Conservation (phyloP, 2,888 invertebrate species). For the Odontomyia ornata region DNA sequence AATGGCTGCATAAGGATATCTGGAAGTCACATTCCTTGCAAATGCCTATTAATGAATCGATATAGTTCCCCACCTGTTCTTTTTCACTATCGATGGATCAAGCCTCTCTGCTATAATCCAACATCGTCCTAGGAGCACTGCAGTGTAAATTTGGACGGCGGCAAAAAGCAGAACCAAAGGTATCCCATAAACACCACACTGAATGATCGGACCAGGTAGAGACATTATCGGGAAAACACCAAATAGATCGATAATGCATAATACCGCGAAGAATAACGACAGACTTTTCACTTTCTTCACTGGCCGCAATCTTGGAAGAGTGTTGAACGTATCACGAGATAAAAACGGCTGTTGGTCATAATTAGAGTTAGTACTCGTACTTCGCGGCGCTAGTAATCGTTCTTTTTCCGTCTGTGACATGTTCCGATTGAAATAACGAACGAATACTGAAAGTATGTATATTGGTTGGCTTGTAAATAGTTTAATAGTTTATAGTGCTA, state of each 20-base stretch:
- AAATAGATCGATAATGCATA: slow-evolving; percentile 83
- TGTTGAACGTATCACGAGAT: slow-evolving; percentile 59
- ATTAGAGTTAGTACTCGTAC: slow-evolving; percentile 41
- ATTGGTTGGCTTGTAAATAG: background rate
- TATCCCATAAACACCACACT: slow-evolving; percentile 78
- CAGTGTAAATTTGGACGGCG: slow-evolving; percentile 81
- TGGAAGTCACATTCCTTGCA: slow-evolving; percentile 56
- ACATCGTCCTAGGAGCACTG: slow-evolving; percentile 78
- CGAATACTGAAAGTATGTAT: background rate
- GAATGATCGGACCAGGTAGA: slow-evolving; percentile 77
- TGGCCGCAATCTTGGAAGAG: slow-evolving; percentile 59
- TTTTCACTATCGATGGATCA: slow-evolving; percentile 71
- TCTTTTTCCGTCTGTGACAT: slow-evolving; percentile 34
- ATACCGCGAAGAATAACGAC: slow-evolving; percentile 74
- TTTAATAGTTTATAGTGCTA: background rate
- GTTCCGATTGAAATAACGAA: background rate
- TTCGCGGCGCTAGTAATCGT: background rate
- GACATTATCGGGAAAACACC: slow-evolving; percentile 85
- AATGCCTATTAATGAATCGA: background rate
- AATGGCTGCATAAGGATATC: slow-evolving; percentile 86
- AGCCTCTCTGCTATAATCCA: slow-evolving; percentile 82
- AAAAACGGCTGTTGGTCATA: slow-evolving; percentile 60
- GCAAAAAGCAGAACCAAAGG: slow-evolving; percentile 74
- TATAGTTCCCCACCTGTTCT: slow-evolving; percentile 66
- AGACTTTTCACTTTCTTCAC: slow-evolving; percentile 62